Conservation (phyloP, 2,797 vertebrate genomes). For the Coluber constrictor region DNA sequence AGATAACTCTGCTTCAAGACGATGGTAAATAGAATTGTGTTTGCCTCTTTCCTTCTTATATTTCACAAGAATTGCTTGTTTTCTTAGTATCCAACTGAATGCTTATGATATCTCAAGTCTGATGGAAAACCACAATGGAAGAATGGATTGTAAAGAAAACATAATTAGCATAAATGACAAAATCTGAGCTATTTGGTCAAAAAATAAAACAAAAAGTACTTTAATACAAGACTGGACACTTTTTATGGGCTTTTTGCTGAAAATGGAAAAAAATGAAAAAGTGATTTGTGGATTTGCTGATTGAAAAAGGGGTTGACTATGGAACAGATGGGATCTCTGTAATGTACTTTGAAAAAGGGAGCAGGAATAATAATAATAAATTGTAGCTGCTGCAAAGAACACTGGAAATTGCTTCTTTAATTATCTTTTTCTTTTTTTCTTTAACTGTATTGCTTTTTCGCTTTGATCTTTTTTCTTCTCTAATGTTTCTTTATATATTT, state of each 20-base stretch:
- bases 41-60: neutral
- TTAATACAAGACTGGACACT: neutral
- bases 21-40: neutral
- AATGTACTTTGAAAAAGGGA: neutral
- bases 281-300: neutral
- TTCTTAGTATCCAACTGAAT: neutral
- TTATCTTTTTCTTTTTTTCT: neutral
- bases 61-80: neutral
- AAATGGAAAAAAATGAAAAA: neutral
- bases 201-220: neutral
- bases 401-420: neutral
- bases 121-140: neutral
- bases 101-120: neutral
- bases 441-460: neutral
- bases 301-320: neutral
- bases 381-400: neutral
- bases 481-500: neutral
- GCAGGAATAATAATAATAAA: neutral
- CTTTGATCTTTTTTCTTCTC: neutral
- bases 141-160: neutral
- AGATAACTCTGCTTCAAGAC: neutral
- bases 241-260: neutral
- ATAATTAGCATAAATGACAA: neutral
- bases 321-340: neutral
- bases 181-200: neutral